Evolutionary conservation across 2,888 invertebrate genomes (phyloP).

Genomic region (Boloria selene): DNA sequence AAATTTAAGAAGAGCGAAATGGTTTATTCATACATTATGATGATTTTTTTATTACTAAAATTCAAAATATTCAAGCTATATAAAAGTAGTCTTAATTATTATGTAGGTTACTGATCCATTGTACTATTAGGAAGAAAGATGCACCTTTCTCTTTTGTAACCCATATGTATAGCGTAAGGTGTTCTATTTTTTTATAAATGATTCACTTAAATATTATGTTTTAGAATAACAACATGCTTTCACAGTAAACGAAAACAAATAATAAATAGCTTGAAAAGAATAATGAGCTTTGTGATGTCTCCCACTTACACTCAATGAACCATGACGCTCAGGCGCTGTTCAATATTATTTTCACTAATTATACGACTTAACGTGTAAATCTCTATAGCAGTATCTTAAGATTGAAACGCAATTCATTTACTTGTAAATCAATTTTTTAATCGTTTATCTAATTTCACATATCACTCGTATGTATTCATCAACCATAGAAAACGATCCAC

Average conservation of each 20-base stretch:
- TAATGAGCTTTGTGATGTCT: slow-evolving; percentile 41
- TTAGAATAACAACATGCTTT: background rate
- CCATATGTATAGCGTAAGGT: slow-evolving; percentile 2
- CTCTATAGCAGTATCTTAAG: slow-evolving; percentile 18
- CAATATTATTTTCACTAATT: slow-evolving; percentile 12
- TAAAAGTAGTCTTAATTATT: slow-evolving; percentile 35
- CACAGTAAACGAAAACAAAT: slow-evolving; percentile 17
- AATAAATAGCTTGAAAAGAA: slow-evolving; percentile 37
- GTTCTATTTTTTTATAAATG: background rate
- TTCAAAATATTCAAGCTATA: slow-evolving; percentile 9
- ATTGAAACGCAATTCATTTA: slow-evolving; percentile 33
- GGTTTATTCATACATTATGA: too few species aligned
- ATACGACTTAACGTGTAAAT: slow-evolving; percentile 6
- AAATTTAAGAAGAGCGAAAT: too few species aligned
- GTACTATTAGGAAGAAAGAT: slow-evolving; percentile 36
- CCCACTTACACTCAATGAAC: slow-evolving; percentile 47
- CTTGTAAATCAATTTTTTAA: slow-evolving; percentile 34
- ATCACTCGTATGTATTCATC: slow-evolving; percentile 28
- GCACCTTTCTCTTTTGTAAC: slow-evolving; percentile 44
- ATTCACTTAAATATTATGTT: background rate
- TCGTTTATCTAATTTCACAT: slow-evolving; percentile 20
- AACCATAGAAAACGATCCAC: slow-evolving; percentile 25
- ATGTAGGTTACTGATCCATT: slow-evolving; percentile 44
- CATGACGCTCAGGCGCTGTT: slow-evolving; percentile 40
- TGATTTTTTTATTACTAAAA: background rate